Base-by-base conservation (phyloP, 2,797 vertebrate genomes). In the Clamator glandarius region DNA sequence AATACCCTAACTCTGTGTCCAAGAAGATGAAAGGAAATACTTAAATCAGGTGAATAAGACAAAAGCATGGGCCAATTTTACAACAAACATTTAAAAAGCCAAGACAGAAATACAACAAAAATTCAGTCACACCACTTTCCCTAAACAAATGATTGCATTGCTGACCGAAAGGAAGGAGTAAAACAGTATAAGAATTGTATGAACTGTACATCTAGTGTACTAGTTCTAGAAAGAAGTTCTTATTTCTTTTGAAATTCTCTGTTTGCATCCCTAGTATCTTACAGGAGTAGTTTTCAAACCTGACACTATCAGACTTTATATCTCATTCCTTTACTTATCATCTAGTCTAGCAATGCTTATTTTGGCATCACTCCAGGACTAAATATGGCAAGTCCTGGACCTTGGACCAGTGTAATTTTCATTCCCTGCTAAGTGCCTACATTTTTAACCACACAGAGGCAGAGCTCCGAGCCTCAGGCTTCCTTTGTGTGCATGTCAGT, bases 381-480 rank as follows among this genome's bases (percentile, higher is more conserved):
- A 96, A 96, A 97, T 93, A 97, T 95, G 93, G 94, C 90, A 85
- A 95, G 92, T 95, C 78, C 92, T 3, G 41, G 93, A 94, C 92
- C 96, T 78, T 74, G 89, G 90, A 85, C 95, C 93, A 90, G 84
- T 90, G 92, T 96, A 95, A 97, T 96, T 97, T 95, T 95, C 94
- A 87, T 97, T 96, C 96, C 96, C 96, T 93, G 96, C 95, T 96
- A 97, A 97, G 96, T 95, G 95, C 94, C 90, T 93, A 95, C 94
- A 66, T 96, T 96, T 97, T 96, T 91, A 97, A 92, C 95, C 93
- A 92, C 88, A 95, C 91, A 96, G 97, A 94, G 86, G 95, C 91
- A 90, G 95, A 96, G 89, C 93, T 92, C 80, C 69, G 91, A 96
- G 94, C 94, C 93, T 94, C 94, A 88, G 72, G 89, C 93, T 96